Conservation (phyloP, 2,797 vertebrate genomes). For the Macropodus opercularis region DNA sequence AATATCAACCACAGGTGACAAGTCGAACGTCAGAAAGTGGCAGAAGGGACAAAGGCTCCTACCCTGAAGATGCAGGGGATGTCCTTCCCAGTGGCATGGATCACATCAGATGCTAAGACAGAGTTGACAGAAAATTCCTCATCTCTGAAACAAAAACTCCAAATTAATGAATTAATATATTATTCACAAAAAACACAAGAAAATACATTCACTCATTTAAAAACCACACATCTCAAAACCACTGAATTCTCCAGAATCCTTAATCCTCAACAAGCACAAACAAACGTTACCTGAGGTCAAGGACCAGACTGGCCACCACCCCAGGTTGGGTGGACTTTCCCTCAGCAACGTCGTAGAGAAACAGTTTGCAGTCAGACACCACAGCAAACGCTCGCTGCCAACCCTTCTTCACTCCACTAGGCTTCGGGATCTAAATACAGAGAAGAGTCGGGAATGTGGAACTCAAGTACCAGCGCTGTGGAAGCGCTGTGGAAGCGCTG, state of each 20-base stretch:
- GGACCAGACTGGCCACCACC: conserved; percentile 90
- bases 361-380: conserved; percentile 96
- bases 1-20: background rate
- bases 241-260: too few relatives aligned
- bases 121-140: conserved; percentile 96
- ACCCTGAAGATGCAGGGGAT: conserved; percentile 95
- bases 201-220: too few relatives aligned
- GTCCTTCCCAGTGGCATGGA: conserved; percentile 95
- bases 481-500: too few relatives aligned
- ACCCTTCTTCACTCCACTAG: conserved; percentile 95
- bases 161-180: background rate
- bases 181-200: too few relatives aligned
- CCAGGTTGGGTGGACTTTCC: conserved; percentile 94
- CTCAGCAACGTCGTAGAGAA: conserved; percentile 94
- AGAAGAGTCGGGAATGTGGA: background rate
- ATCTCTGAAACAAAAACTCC: conserved; percentile 82
- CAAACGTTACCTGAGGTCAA: conserved; percentile 96
- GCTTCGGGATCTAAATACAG: conserved; percentile 90
- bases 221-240: too few relatives aligned
- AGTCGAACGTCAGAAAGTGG: background rate
- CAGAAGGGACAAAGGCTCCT: background rate
- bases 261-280: too few relatives aligned
- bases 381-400: conserved; percentile 96
- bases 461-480: too few relatives aligned
- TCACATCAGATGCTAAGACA: conserved; percentile 93